A percentile compares a stretch with the other conserved stretches of the same genome.
These are phyloP conservation scores for Campylomormyrus numenius DNA, from an alignment of 2,113 vertebrate genomes.

Conservation along the genomic window DNA sequence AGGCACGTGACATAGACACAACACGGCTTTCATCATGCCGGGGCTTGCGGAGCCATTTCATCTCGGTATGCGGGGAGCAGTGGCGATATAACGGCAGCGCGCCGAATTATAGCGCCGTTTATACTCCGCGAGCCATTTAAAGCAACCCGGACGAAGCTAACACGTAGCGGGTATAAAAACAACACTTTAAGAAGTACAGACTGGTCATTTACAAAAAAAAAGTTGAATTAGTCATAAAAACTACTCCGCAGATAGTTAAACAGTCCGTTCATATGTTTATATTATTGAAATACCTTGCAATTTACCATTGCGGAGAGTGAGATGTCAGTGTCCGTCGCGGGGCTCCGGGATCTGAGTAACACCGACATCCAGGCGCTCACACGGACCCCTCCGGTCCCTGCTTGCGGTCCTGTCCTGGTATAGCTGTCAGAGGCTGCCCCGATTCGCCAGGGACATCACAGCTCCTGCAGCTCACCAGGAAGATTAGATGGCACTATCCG, in stretches of 20 bases:
- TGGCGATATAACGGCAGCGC: neutral
- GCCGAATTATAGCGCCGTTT: neutral
- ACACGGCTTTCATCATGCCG: slow-evolving; percentile 4
- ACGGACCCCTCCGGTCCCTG: neutral
- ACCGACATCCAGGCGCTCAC: neutral
- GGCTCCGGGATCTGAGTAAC: neutral
- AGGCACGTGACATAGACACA: slow-evolving; percentile 21
- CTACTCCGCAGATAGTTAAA: neutral
- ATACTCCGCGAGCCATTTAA: neutral
- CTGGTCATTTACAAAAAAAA: neutral
- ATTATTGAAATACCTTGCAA: neutral
- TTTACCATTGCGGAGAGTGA: slow-evolving; percentile 11
- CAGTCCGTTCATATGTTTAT: neutral
- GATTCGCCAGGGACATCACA: neutral
- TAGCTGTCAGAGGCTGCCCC: neutral
- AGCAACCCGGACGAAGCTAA: neutral
- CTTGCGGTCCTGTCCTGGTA: neutral
- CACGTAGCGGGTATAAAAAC: neutral
- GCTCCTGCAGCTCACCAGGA: neutral
- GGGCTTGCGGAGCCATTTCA: neutral
- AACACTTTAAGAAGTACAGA: neutral
- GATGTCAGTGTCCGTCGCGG: slow-evolving; percentile 1
- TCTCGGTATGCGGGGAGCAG: neutral
- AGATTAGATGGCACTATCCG: neutral
- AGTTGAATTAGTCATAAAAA: neutral